phyloP scores from a whole-genome alignment of 2,113 vertebrate species.

The Esox niger region DNA sequence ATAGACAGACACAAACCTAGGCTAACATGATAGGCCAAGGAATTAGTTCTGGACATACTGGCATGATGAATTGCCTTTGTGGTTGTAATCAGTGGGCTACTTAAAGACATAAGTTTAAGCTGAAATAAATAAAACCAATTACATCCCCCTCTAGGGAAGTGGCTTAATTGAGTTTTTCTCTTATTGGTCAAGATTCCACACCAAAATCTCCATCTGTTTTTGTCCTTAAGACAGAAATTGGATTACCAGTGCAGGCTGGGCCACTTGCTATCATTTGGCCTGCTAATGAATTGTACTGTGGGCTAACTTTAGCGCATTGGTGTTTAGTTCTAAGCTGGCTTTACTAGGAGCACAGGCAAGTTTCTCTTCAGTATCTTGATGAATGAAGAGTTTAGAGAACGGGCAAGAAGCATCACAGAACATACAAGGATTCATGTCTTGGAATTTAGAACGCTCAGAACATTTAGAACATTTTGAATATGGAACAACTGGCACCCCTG shows the following conservation, averaged over 20 bases:
- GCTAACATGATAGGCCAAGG: background rate
- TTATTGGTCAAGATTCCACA: slow-evolving; percentile 26
- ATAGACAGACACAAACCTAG: background rate
- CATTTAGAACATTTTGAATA: slow-evolving; percentile 55
- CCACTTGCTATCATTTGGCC: slow-evolving; percentile 26
- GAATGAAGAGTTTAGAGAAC: slow-evolving; percentile 25
- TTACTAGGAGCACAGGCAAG: slow-evolving; percentile 43
- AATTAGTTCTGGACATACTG: background rate
- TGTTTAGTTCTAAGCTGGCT: slow-evolving; percentile 64
- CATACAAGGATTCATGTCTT: slow-evolving; percentile 39
- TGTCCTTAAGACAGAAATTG: slow-evolving; percentile 54
- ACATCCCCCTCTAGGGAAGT: background rate
- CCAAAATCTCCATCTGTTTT: slow-evolving; percentile 51
- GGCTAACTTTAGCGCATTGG: slow-evolving; percentile 41
- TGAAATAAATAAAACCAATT: background rate
- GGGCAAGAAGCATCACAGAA: slow-evolving; percentile 5
- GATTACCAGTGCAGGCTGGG: slow-evolving; percentile 58
- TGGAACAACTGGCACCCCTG: too few species aligned
- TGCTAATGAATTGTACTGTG: slow-evolving; percentile 29
- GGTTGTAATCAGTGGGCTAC: background rate
- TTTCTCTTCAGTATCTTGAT: slow-evolving; percentile 26
- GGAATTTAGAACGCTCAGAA: slow-evolving; percentile 48
- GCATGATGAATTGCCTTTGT: background rate
- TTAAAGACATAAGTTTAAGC: background rate
- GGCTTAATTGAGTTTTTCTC: background rate